A percentile compares a stretch with the other conserved stretches of the same genome.
phyloP scores from a whole-genome alignment of 1,140 invertebrate species.

The Drosophila serrata region DNA sequence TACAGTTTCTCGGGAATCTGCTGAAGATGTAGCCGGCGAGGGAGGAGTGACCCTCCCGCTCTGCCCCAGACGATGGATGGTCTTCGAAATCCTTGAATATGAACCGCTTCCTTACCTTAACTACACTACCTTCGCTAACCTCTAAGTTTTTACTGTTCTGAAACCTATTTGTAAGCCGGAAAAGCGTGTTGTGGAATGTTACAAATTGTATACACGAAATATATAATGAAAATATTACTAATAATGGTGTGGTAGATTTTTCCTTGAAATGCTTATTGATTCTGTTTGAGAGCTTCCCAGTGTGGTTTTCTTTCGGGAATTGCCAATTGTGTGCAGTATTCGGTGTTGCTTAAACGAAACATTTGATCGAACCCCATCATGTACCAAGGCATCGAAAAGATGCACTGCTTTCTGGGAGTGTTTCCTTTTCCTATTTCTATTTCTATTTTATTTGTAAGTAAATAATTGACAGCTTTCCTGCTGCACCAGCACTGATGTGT shows the following conservation, averaged over 20 bases:
- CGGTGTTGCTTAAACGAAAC: no score
- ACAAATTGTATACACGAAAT: slow-evolving; percentile 49
- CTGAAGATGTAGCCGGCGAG: slow-evolving; percentile 29
- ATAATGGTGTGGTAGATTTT: slow-evolving; percentile 7
- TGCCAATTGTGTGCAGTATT: no score
- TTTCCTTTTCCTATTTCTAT: no score
- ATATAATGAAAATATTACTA: slow-evolving; percentile 54
- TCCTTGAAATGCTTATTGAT: no score
- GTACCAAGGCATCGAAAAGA: no score
- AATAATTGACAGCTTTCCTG: not conserved
- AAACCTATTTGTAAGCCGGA: slow-evolving; percentile 57
- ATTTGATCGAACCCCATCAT: no score
- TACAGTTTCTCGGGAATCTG: slow-evolving; percentile 80
- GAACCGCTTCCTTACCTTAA: slow-evolving; percentile 55
- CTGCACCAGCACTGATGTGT: not conserved
- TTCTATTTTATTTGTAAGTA: not conserved
- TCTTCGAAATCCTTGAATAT: slow-evolving; percentile 34
- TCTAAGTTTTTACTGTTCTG: slow-evolving; percentile 64
- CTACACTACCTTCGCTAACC: slow-evolving; percentile 59
- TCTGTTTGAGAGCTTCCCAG: no score
- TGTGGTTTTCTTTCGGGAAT: no score
- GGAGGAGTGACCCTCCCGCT: slow-evolving; percentile 1
- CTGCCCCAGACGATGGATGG: slow-evolving; percentile 60
- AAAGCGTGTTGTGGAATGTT: slow-evolving; percentile 71
- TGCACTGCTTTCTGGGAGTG: no score